A percentile compares a stretch with the other conserved stretches of the same genome.
Evolutionary conservation across 2,797 vertebrate genomes (phyloP).

Genomic region (Syngnathus rostellatus): DNA sequence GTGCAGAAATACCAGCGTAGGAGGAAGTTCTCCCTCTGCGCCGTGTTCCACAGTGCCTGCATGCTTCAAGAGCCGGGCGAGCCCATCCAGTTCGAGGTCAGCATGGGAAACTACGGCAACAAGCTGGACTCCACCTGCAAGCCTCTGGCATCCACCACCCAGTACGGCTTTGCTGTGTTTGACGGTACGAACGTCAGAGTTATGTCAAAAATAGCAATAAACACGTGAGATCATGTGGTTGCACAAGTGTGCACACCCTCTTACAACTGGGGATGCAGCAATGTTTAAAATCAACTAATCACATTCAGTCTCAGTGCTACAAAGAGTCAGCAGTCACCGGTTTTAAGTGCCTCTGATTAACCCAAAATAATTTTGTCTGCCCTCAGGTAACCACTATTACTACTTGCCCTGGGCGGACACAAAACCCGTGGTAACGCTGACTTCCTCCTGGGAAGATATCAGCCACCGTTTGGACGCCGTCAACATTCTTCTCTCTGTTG

Average conservation of each 20-base stretch:
- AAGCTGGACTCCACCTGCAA: slow-evolving; percentile 92
- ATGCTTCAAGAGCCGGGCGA: slow-evolving; percentile 92
- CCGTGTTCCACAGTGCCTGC: slow-evolving; percentile 88
- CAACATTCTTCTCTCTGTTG: slow-evolving; percentile 78
- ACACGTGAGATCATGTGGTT: too few species aligned
- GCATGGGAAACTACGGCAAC: slow-evolving; percentile 98
- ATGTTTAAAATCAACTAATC: too few species aligned
- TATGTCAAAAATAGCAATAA: neutral
- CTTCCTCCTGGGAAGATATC: slow-evolving; percentile 96
- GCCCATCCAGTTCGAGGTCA: slow-evolving; percentile 96
- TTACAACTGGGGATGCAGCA: too few species aligned
- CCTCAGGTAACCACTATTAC: slow-evolving; percentile 90
- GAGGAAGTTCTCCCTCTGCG: slow-evolving; percentile 83
- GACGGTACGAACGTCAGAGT: slow-evolving; percentile 70
- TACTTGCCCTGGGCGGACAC: slow-evolving; percentile 90
- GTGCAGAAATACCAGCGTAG: slow-evolving; percentile 88
- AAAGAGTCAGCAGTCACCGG: too few species aligned
- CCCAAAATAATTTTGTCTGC: neutral
- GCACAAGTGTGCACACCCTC: too few species aligned
- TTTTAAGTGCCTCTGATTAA: too few species aligned
- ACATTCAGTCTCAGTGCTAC: too few species aligned
- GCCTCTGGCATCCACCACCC: slow-evolving; percentile 93
- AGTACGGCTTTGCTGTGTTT: slow-evolving; percentile 86
- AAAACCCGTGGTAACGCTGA: slow-evolving; percentile 91
- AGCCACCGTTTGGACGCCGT: slow-evolving; percentile 83